A percentile compares a stretch with the other conserved stretches of the same genome.
These are phyloP conservation scores for Barbus barbus DNA, from an alignment of 2,113 vertebrate species.

Conservation along the genomic window DNA sequence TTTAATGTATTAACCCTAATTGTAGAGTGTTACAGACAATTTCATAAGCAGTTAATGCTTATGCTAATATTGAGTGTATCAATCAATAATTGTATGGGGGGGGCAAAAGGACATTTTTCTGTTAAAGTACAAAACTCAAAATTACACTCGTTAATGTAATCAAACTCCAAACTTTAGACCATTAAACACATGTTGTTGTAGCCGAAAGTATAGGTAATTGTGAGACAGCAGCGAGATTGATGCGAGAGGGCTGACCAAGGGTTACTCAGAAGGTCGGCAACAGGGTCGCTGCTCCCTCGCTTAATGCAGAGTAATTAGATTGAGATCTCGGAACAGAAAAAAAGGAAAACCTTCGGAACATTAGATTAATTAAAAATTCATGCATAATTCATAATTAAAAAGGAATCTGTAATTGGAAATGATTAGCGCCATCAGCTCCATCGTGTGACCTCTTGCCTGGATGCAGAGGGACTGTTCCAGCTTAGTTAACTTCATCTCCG, in stretches of 20 bases:
- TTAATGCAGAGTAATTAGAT: constrained; percentile 80
- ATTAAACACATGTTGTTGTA: constrained; percentile 59
- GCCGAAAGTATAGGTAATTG: constrained; percentile 58
- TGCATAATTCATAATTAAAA: constrained; percentile 86
- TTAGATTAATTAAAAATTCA: constrained; percentile 84
- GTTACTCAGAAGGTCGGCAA: constrained; percentile 66
- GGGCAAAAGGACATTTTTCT: not conserved
- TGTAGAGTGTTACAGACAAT: not conserved
- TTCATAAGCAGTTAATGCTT: not conserved
- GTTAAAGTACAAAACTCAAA: not conserved
- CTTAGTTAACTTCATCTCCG: constrained; percentile 70
- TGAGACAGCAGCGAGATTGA: constrained; percentile 71
- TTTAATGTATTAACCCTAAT: not conserved
- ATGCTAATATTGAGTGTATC: not conserved
- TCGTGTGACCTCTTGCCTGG: constrained; percentile 72
- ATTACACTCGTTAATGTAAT: constrained; percentile 18
- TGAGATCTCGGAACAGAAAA: constrained; percentile 70
- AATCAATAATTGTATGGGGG: not conserved
- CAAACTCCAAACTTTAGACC: constrained; percentile 63
- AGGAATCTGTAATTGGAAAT: constrained; percentile 81
- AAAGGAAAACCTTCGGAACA: constrained; percentile 73
- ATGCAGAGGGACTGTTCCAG: constrained; percentile 60
- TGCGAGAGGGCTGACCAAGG: constrained; percentile 71
- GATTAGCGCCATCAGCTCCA: constrained; percentile 74
- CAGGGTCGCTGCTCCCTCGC: constrained; percentile 70